phyloP scores from a whole-genome alignment of 2,888 invertebrate genomes.

The Ectemnius continuus region DNA sequence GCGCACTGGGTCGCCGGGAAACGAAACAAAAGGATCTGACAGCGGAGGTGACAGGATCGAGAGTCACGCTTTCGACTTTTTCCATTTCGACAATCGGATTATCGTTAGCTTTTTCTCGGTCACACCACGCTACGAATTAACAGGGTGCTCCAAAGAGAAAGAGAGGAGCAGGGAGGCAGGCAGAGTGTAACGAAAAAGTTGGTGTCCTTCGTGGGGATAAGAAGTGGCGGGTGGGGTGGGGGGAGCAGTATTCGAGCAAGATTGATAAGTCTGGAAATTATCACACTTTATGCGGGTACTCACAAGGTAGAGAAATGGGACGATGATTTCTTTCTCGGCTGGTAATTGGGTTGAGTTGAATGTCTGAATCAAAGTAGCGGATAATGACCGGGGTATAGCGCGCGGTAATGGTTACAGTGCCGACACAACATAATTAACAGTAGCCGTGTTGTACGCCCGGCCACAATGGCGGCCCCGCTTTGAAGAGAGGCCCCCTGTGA shows the following conservation, averaged over 20 bases:
- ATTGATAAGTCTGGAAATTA: no score
- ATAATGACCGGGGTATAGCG: slow-evolving; percentile 44
- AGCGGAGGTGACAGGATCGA: slow-evolving; percentile 45
- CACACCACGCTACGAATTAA: slow-evolving; percentile 7
- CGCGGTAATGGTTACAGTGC: slow-evolving; percentile 37
- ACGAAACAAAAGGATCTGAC: slow-evolving; percentile 49
- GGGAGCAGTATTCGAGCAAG: no score
- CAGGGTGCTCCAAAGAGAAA: slow-evolving; percentile 8
- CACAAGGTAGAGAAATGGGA: no score
- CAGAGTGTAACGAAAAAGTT: background rate
- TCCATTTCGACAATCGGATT: slow-evolving; percentile 39
- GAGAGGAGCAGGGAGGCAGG: slow-evolving; percentile 8
- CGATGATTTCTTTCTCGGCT: slow-evolving; percentile 11
- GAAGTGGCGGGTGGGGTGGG: no score
- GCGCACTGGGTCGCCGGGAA: slow-evolving; percentile 5
- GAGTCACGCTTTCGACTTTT: slow-evolving; percentile 66
- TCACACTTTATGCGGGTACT: no score
- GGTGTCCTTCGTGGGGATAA: no score
- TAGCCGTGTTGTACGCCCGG: slow-evolving; percentile 50
- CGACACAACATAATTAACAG: slow-evolving; percentile 62
- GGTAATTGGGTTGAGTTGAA: slow-evolving; percentile 46
- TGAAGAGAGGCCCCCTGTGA: slow-evolving; percentile 54
- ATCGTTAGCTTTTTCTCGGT: slow-evolving; percentile 33
- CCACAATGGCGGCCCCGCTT: slow-evolving; percentile 62
- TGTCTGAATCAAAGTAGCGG: slow-evolving; percentile 45